phyloP scores from a whole-genome alignment of 2,888 invertebrate genomes.

The Autographa pulchrina region DNA sequence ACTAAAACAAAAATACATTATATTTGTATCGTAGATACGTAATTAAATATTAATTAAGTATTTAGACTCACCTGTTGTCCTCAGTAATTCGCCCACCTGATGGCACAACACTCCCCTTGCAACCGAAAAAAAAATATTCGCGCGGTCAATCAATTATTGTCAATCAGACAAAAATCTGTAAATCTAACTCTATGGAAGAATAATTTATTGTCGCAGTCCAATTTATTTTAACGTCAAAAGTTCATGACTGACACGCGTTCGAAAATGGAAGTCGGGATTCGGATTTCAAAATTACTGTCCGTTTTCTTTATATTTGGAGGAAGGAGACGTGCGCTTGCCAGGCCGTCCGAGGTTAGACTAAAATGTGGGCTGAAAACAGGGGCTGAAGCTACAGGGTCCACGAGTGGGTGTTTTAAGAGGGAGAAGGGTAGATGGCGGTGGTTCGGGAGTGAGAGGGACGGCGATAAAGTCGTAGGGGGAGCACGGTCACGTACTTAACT shows the following conservation, averaged over 20 bases:
- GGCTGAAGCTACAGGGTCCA: conserved; percentile 71
- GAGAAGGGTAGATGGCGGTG: conserved; percentile 59
- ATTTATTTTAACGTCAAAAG: conserved; percentile 64
- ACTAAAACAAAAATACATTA: background rate
- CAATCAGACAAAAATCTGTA: conserved; percentile 28
- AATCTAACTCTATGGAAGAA: conserved; percentile 26
- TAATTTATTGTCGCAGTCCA: conserved; percentile 50
- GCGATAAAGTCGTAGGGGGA: conserved; percentile 66
- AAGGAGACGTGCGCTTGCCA: conserved; percentile 61
- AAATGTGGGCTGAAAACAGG: conserved; percentile 80
- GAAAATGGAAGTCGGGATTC: conserved; percentile 58
- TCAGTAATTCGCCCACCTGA: conserved; percentile 53
- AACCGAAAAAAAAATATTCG: conserved; percentile 48
- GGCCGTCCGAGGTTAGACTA: conserved; percentile 75
- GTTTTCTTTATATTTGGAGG: conserved; percentile 37
- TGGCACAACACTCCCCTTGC: conserved; percentile 58
- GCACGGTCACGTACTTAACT: conserved; percentile 73
- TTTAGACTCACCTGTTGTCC: conserved; percentile 67
- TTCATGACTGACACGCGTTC: conserved; percentile 65
- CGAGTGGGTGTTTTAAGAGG: conserved; percentile 81
- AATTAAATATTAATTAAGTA: background rate
- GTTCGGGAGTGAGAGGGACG: conserved; percentile 58
- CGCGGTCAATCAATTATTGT: conserved; percentile 39
- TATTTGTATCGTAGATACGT: background rate
- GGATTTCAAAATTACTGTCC: conserved; percentile 63